Percentiles rank a stretch among this genome's conserved stretches.
Conservation (phyloP, 2,113 vertebrate species). For the Cacatua alba region DNA sequence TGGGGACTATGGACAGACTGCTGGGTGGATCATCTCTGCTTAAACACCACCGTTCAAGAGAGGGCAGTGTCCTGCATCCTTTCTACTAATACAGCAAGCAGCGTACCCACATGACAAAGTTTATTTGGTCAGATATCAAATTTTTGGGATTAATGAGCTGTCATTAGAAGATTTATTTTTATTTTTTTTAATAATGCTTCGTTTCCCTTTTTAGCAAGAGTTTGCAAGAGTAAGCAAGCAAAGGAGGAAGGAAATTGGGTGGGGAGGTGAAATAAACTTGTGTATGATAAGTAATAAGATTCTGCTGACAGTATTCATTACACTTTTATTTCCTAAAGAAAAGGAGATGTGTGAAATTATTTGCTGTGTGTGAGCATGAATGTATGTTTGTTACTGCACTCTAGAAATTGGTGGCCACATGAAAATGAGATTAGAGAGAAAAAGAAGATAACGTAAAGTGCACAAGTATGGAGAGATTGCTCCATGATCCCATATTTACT, state of each 20-base stretch:
- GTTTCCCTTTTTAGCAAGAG: not conserved
- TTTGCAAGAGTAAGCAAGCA: not conserved
- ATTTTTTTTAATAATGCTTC: not conserved
- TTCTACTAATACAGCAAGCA: not conserved
- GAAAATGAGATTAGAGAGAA: not conserved
- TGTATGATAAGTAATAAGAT: not conserved
- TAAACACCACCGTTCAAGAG: not conserved
- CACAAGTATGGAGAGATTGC: not conserved
- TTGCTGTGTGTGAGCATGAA: not conserved
- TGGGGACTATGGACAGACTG: not conserved
- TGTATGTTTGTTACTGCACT: not conserved
- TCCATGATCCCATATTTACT: not conserved
- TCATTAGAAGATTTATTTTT: not conserved
- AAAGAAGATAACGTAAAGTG: not conserved
- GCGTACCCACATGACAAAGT: accelerated
- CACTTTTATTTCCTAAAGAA: not conserved
- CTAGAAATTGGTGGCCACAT: not conserved
- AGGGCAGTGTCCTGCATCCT: not conserved
- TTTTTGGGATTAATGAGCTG: not conserved
- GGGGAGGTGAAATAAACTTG: not conserved
- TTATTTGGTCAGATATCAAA: not conserved
- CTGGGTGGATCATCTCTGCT: not conserved
- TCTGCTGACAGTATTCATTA: not conserved
- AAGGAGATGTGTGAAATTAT: not conserved
- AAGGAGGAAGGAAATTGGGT: not conserved